These are phyloP conservation scores for Rhizomys pruinosus DNA, from an alignment of 2,113 vertebrate species.

Conservation along the genomic window DNA sequence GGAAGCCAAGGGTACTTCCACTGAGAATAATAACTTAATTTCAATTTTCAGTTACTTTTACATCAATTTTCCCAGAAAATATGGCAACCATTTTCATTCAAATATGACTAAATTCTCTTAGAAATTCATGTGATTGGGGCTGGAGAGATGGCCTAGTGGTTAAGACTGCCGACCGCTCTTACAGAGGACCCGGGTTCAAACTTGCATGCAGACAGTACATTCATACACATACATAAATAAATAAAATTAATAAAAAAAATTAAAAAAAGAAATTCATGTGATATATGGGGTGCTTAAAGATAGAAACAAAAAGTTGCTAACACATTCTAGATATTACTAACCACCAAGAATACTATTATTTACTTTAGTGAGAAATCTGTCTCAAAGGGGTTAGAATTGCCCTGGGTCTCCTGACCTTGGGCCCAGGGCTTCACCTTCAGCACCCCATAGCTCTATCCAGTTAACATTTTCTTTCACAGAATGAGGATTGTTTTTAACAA, in stretches of 20 bases:
- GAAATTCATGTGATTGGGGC: background rate
- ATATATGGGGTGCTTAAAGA: background rate
- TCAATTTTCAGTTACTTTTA: conserved; percentile 13
- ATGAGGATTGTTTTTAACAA: background rate
- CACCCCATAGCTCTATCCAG: background rate
- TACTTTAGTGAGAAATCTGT: background rate
- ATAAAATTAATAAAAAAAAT: no score
- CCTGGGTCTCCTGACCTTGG: background rate
- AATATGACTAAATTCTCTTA: background rate
- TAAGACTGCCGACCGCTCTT: no score
- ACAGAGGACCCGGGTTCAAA: no score
- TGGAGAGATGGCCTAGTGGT: no score
- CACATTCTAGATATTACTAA: background rate
- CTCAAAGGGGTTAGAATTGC: background rate
- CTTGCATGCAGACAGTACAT: no score
- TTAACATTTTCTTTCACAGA: conserved; percentile 36
- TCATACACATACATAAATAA: no score
- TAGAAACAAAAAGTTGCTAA: background rate
- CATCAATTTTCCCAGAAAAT: background rate
- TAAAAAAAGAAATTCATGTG: background rate
- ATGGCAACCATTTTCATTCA: background rate
- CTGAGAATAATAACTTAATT: background rate
- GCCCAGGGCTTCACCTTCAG: background rate
- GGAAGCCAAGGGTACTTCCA: background rate
- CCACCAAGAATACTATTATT: background rate